A percentile compares a stretch with the other conserved stretches of the same genome.
Conservation (phyloP, 2,888 invertebrate species). For the Drosophila phalerata region DNA sequence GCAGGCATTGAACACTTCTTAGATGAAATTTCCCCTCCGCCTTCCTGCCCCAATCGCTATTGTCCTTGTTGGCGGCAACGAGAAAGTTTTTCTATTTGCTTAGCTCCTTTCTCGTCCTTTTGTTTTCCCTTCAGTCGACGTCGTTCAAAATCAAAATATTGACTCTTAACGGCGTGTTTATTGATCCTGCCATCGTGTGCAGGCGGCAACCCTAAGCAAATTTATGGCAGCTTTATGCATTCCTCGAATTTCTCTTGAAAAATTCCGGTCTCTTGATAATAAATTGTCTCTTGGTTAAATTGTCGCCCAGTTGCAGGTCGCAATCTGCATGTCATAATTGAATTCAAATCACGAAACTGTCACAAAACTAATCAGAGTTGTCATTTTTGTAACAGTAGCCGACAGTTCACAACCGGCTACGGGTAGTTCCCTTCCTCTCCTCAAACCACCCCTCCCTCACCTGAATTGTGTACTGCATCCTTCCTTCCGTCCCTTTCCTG, state of each 20-base stretch:
- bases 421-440: conserved; percentile 1
- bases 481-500: not conserved
- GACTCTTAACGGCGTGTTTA: conserved; percentile 71
- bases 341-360: conserved; percentile 82
- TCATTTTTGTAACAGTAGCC: conserved; percentile 65
- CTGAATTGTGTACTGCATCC: conserved; percentile 3
- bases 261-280: conserved; percentile 1
- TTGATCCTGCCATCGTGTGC: conserved; percentile 58
- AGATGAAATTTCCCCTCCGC: conserved; percentile 1
- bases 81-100: conserved; percentile 73
- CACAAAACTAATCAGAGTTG: conserved; percentile 80
- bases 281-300: conserved; percentile 13
- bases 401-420: conserved; percentile 6
- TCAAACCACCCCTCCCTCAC: not conserved
- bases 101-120: conserved; percentile 57
- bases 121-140: conserved; percentile 45
- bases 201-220: conserved; percentile 16
- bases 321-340: conserved; percentile 75
- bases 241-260: conserved; percentile 20
- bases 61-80: conserved; percentile 47
- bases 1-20: conserved; percentile 65
- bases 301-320: conserved; percentile 16
- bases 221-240: conserved; percentile 5
- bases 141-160: conserved; percentile 73
- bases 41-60: conserved; percentile 9